Base-by-base conservation (phyloP, 2,113 vertebrate species). In the Rhynchomys soricoides region DNA sequence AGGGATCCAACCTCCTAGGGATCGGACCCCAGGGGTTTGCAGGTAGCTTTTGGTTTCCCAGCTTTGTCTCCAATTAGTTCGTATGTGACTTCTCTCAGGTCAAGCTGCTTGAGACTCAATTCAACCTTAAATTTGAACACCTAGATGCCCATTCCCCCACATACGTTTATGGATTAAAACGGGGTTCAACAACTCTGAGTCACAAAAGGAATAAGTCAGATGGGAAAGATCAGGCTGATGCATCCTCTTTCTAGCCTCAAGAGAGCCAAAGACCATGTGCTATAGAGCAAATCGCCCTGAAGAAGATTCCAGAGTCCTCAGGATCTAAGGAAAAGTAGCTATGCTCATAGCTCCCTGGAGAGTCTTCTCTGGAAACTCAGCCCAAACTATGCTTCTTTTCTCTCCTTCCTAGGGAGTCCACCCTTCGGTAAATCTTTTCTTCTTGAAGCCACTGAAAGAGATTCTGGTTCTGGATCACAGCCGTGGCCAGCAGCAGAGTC, bases 121-220 rank as follows among this genome's bases (percentile, higher is more conserved):
- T 86, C 52, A 66, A 93, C 93, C 77, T 43, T 89, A 50, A 92
- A n/a, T 92, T 90, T 22, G 52, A 94, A 31, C 37, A 86, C 31
- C 40, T 31, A 82, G 37, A 82, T 93, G 66, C 37, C 12, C n/a
- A 50, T 78, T 59, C 64, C 77, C 34, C 70, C n/a, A 8, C 19
- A 48, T 3, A n/a, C 66, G 64, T 34, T 50, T 59, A 77, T 87
- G 40, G 19, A n/a, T 86, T 48, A 70, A 43, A 43, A 48, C 37
- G 24, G 26, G 90, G 50, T 93, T 90, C 74, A 52, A 55, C 9
- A 70, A 50, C 52, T 74, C 71, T 77, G 24, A 78, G 29, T 75
- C 82, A 87, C 31, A 7, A 83, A 83, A 87, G 5, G 55, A 55
- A 1, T 78, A 75, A n/a, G 7, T 85, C 48, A 93, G 26, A 3